These are phyloP conservation scores for Chironomus tentans DNA, from an alignment of 2,888 invertebrate species.

Conservation along the genomic window DNA sequence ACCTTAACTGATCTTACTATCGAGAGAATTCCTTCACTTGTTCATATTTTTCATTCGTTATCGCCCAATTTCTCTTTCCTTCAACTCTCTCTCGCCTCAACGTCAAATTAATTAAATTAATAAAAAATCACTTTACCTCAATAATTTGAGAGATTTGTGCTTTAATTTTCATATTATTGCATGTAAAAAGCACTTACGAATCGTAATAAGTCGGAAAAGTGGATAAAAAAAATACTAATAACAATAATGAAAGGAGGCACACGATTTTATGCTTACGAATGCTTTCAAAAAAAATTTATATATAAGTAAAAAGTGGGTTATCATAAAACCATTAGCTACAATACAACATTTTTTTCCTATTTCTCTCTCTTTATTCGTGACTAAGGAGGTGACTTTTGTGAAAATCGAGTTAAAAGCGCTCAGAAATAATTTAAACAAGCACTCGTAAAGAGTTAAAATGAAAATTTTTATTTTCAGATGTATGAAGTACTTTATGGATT, in stretches of 20 bases:
- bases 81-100: not conserved
- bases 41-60: not conserved
- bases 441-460: not conserved
- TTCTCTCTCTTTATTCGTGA: not conserved
- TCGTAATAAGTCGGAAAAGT: not conserved
- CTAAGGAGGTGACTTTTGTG: constrained; percentile 10
- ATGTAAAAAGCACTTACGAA: constrained; percentile 12
- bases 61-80: not conserved
- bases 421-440: not conserved
- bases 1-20: not conserved
- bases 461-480: not conserved
- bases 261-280: not conserved
- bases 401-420: constrained; percentile 6
- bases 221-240: too few species aligned
- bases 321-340: constrained; percentile 21
- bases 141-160: not conserved
- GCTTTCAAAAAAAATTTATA: not conserved
- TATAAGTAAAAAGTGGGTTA: constrained; percentile 6
- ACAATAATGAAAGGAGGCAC: not conserved
- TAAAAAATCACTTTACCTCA: constrained; percentile 17
- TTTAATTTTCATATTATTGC: not conserved
- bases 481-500: constrained; percentile 6
- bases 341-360: not conserved
- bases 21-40: too few species aligned
- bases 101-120: constrained; percentile 24